Conservation (phyloP, 37 sponge, comb jelly and placozoan genomes). For the Crambe crambe region DNA sequence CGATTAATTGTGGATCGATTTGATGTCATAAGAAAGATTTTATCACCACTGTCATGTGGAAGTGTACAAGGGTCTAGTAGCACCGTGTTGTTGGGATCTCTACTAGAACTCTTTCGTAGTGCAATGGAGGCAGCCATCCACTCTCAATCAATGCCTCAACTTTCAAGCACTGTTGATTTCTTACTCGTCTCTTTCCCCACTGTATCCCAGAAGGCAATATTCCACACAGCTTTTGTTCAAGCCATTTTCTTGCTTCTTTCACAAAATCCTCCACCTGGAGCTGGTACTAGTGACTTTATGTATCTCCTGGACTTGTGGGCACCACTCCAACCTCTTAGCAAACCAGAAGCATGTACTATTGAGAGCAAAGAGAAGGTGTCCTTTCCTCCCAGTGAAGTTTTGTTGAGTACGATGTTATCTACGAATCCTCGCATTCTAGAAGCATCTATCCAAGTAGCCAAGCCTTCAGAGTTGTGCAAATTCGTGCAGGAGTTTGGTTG, state of each 20-base stretch:
- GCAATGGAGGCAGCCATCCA: conserved; percentile 26
- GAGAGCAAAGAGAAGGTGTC: conserved; percentile 13
- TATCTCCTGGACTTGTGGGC: conserved; percentile 39
- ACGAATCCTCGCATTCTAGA: not conserved
- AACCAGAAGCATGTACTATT: conserved; percentile 43
- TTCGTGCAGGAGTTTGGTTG: conserved; percentile 65
- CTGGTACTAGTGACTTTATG: conserved; percentile 13
- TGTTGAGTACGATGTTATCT: conserved; percentile 8
- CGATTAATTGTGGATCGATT: conserved; percentile 36
- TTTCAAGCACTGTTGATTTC: conserved; percentile 22
- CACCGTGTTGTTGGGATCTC: not conserved
- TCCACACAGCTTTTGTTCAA: conserved; percentile 33
- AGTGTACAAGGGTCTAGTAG: not conserved
- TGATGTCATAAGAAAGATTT: conserved; percentile 30
- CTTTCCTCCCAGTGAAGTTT: conserved; percentile 12
- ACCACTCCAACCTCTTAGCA: not conserved
- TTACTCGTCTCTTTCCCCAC: conserved; percentile 34
- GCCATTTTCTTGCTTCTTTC: conserved; percentile 42
- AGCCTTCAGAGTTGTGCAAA: conserved; percentile 18
- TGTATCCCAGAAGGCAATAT: conserved; percentile 22
- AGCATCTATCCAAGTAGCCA: not conserved
- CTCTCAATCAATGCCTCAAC: conserved; percentile 34
- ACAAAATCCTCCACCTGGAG: not conserved
- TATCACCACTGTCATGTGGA: not conserved
- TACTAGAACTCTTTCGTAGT: conserved; percentile 42